Evolutionary conservation across 2,797 vertebrate species (phyloP).

Genomic region (Xyrichtys novacula): DNA sequence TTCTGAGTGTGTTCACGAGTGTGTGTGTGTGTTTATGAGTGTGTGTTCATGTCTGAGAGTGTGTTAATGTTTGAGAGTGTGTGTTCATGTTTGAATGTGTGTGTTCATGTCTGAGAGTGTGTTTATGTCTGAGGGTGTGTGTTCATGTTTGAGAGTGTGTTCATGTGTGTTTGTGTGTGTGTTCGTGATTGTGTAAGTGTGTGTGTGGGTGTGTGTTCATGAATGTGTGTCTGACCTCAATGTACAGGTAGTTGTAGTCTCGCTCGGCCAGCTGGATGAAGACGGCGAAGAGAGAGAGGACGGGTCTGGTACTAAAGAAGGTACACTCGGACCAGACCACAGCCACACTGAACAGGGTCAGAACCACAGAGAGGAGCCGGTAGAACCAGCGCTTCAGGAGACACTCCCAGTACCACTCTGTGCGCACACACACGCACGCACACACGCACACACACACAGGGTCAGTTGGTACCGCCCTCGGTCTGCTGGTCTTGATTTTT

Average conservation of each 20-base stretch:
- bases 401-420: slow-evolving; percentile 99
- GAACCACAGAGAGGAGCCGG: slow-evolving; percentile 88
- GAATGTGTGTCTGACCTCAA: slow-evolving; percentile 86
- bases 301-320: slow-evolving; percentile 95
- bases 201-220: not conserved
- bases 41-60: too few relatives aligned
- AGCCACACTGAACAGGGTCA: slow-evolving; percentile 91
- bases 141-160: too few relatives aligned
- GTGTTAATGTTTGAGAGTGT: not conserved
- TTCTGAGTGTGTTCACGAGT: too few relatives aligned
- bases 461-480: too few relatives aligned
- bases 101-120: too few relatives aligned
- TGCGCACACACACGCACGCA: not conserved
- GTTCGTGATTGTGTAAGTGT: not conserved
- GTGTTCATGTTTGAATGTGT: not conserved
- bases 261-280: slow-evolving; percentile 96
- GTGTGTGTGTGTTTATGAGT: not conserved
- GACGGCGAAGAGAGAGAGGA: slow-evolving; percentile 95
- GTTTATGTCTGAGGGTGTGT: not conserved
- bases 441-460: not conserved
- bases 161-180: not conserved
- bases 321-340: slow-evolving; percentile 99
- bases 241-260: slow-evolving; percentile 98
- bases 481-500: too few relatives aligned
- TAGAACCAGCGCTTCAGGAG: slow-evolving; percentile 93